A percentile compares a stretch with the other conserved stretches of the same genome.
Evolutionary conservation across 1,140 invertebrate genomes (phyloP).

Genomic region (Drosophila simulans): DNA sequence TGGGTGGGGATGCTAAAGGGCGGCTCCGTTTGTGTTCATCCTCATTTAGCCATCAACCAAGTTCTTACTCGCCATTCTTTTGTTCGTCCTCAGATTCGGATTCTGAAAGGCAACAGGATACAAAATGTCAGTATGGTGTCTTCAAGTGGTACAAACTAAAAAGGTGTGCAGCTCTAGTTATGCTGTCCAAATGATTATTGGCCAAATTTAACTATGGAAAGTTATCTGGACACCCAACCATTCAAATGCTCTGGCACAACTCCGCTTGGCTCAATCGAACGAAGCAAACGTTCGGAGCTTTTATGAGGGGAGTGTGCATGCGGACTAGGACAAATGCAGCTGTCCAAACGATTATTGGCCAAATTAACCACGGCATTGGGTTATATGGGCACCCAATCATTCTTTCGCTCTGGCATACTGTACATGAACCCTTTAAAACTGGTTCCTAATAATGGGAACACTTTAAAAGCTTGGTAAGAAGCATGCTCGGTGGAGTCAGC

Average conservation of each 20-base stretch:
- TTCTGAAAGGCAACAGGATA: conserved; percentile 56
- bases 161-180: neutral
- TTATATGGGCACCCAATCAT: conserved; percentile 76
- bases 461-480: conserved; percentile 50
- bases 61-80: conserved; percentile 71
- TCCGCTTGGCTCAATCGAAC: neutral
- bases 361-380: conserved; percentile 55
- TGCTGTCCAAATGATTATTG: conserved; percentile 56
- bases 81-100: conserved; percentile 84
- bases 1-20: conserved; percentile 33
- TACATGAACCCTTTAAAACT: conserved; percentile 42
- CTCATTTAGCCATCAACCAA: conserved; percentile 25
- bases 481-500: conserved; percentile 1
- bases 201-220: conserved; percentile 75
- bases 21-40: conserved; percentile 43
- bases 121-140: neutral
- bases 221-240: conserved; percentile 80
- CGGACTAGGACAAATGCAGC: neutral
- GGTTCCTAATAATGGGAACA: neutral
- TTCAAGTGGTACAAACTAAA: neutral
- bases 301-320: conserved; percentile 16
- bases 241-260: conserved; percentile 68
- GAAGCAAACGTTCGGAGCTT: neutral
- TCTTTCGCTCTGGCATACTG: conserved; percentile 68
- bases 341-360: conserved; percentile 56